Conservation (phyloP, 2,113 vertebrate species). For the Protomyctophum bolini region DNA sequence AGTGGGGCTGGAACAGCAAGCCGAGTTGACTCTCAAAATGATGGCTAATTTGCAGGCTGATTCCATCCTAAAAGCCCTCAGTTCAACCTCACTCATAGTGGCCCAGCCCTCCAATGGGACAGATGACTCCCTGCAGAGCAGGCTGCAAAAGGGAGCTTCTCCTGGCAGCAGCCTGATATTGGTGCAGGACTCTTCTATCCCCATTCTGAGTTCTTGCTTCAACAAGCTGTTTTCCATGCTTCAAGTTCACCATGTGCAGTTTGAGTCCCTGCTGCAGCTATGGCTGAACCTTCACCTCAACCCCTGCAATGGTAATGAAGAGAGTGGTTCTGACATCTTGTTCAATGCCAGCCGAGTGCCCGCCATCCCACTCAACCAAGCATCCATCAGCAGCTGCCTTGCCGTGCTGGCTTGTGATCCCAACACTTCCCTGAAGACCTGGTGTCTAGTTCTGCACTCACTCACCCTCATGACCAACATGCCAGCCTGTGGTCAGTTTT, state of each 20-base stretch:
- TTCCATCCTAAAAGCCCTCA: slow-evolving; percentile 95
- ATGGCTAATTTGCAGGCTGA: slow-evolving; percentile 98
- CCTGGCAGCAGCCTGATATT: slow-evolving; percentile 78
- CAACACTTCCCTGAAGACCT: slow-evolving; percentile 92
- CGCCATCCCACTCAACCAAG: slow-evolving; percentile 95
- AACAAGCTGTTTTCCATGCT: slow-evolving; percentile 99
- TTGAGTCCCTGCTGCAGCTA: slow-evolving; percentile 95
- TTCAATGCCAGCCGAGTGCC: slow-evolving; percentile 95
- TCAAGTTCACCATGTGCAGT: slow-evolving; percentile 97
- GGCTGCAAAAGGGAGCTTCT: slow-evolving; percentile 84
- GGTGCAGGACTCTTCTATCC: slow-evolving; percentile 91
- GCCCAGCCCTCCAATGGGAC: slow-evolving; percentile 91
- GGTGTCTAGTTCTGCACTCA: slow-evolving; percentile 98
- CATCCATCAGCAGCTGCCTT: slow-evolving; percentile 94
- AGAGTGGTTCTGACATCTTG: slow-evolving; percentile 90
- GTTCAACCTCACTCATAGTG: slow-evolving; percentile 92
- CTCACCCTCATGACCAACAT: slow-evolving; percentile 99
- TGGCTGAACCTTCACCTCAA: slow-evolving; percentile 98
- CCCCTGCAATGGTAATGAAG: slow-evolving; percentile 87
- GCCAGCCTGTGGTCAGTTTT: slow-evolving; percentile 88
- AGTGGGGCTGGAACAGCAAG: slow-evolving; percentile 97
- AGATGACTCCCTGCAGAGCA: slow-evolving; percentile 91
- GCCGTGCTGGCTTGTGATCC: slow-evolving; percentile 97
- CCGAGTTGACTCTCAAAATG: slow-evolving; percentile 99
- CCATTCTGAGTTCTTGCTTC: slow-evolving; percentile 96